A percentile compares a stretch with the other conserved stretches of the same genome.
phyloP scores from a whole-genome alignment of 2,797 vertebrate species.

The Psittacula derbiana region DNA sequence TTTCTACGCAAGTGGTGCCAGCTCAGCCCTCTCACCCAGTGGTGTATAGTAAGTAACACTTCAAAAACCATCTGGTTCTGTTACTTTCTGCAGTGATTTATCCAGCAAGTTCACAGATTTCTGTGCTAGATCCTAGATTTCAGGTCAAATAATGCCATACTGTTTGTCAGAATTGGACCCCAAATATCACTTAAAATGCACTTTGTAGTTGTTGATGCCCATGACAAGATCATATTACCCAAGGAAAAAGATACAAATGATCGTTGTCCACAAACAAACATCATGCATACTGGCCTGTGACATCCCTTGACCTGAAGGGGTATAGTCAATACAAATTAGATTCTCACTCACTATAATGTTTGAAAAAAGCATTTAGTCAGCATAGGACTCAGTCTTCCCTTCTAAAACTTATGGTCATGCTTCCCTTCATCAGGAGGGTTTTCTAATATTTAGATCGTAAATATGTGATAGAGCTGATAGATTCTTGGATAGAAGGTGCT shows the following conservation, averaged over 20 bases:
- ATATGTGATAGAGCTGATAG: not conserved
- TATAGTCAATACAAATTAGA: not conserved
- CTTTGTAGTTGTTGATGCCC: not conserved
- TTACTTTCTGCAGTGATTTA: not conserved
- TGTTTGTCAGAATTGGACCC: not conserved
- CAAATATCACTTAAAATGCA: not conserved
- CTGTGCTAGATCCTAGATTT: not conserved
- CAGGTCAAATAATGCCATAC: not conserved
- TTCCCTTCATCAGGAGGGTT: not conserved
- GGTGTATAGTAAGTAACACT: slow-evolving; percentile 83
- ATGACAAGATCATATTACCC: not conserved
- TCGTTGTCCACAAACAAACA: not conserved
- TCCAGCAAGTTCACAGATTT: not conserved
- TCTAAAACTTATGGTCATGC: not conserved
- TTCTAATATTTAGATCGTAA: not conserved
- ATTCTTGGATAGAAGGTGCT: not conserved
- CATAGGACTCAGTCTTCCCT: not conserved
- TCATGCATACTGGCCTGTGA: not conserved
- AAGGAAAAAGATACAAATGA: not conserved
- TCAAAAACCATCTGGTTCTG: not conserved
- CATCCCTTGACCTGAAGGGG: not conserved
- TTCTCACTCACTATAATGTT: not conserved
- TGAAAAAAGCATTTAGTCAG: not conserved
- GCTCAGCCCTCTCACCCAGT: slow-evolving; percentile 76
- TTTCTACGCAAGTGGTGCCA: slow-evolving; percentile 70